phyloP scores from a whole-genome alignment of 2,888 invertebrate species.

The Tetragonula carbonaria region DNA sequence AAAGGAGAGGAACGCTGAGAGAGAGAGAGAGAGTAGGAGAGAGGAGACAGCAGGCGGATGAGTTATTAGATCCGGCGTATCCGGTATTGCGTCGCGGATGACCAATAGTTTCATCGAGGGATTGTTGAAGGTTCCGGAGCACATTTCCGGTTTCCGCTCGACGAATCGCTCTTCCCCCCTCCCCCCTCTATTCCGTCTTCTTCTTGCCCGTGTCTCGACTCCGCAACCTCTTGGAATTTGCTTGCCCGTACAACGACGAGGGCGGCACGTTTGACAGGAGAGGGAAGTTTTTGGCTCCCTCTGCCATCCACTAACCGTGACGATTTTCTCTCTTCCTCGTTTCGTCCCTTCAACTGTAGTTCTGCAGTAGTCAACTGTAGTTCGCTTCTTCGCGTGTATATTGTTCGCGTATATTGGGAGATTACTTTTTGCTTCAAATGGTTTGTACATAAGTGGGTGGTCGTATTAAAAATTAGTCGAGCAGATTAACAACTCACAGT shows the following conservation, averaged over 20 bases:
- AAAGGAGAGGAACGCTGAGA: slow-evolving; percentile 2
- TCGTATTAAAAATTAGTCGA: no score
- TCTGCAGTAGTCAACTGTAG: no score
- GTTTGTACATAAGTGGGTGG: no score
- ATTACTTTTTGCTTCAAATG: no score
- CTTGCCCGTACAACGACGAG: slow-evolving; percentile 32
- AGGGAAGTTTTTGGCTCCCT: slow-evolving; percentile 43
- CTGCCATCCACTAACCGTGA: slow-evolving; percentile 44
- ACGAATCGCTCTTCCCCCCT: slow-evolving; percentile 75
- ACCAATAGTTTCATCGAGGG: slow-evolving; percentile 84
- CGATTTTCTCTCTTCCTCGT: slow-evolving; percentile 43
- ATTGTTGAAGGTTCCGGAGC: slow-evolving; percentile 84
- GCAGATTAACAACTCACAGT: no score
- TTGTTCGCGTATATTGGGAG: no score
- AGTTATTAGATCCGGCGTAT: slow-evolving; percentile 84
- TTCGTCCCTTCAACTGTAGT: neutral
- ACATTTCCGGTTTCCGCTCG: slow-evolving; percentile 84
- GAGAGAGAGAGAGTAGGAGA: slow-evolving; percentile 18
- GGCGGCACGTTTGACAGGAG: slow-evolving; percentile 1
- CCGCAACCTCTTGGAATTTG: slow-evolving; percentile 70
- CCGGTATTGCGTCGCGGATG: slow-evolving; percentile 84
- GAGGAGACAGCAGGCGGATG: slow-evolving; percentile 77
- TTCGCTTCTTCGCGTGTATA: no score
- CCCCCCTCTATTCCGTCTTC: slow-evolving; percentile 61
- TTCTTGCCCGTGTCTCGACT: slow-evolving; percentile 58